These are phyloP conservation scores for Malurus leucopterus DNA, from an alignment of 2,797 vertebrate species.

Conservation along the genomic window DNA sequence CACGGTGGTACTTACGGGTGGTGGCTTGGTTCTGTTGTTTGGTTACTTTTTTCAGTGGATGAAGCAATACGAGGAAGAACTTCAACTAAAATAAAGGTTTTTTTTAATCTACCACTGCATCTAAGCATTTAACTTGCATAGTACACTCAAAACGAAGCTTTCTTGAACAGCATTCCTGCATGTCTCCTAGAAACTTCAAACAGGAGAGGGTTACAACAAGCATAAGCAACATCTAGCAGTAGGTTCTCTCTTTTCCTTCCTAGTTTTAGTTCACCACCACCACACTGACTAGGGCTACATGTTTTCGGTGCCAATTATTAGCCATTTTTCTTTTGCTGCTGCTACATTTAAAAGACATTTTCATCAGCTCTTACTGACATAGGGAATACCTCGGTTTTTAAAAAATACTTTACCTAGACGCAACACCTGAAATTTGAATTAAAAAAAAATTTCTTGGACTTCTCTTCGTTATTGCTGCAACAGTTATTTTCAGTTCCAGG, in stretches of 20 bases:
- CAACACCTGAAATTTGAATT: slow-evolving; percentile 41
- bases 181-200: not conserved
- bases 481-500: slow-evolving; percentile 36
- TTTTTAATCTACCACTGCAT: not conserved
- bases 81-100: not conserved
- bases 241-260: slow-evolving; percentile 17
- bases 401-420: slow-evolving; percentile 29
- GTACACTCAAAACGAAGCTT: slow-evolving; percentile 9
- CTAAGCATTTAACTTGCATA: slow-evolving; percentile 45
- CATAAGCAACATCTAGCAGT: not conserved
- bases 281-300: slow-evolving; percentile 10
- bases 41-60: not conserved
- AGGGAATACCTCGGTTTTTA: slow-evolving; percentile 27
- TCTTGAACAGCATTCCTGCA: not conserved
- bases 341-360: slow-evolving; percentile 43
- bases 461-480: slow-evolving; percentile 62
- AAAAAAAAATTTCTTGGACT: slow-evolving; percentile 22
- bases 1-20: not conserved
- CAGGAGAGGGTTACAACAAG: slow-evolving; percentile 1
- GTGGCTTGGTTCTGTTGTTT: not conserved
- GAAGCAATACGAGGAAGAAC: not conserved
- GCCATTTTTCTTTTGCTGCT: slow-evolving; percentile 9
- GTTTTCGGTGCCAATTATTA: not conserved
- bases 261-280: not conserved
- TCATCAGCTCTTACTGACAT: slow-evolving; percentile 9